Conservation (phyloP, 2,797 vertebrate genomes). For the Nyctalus aviator region DNA sequence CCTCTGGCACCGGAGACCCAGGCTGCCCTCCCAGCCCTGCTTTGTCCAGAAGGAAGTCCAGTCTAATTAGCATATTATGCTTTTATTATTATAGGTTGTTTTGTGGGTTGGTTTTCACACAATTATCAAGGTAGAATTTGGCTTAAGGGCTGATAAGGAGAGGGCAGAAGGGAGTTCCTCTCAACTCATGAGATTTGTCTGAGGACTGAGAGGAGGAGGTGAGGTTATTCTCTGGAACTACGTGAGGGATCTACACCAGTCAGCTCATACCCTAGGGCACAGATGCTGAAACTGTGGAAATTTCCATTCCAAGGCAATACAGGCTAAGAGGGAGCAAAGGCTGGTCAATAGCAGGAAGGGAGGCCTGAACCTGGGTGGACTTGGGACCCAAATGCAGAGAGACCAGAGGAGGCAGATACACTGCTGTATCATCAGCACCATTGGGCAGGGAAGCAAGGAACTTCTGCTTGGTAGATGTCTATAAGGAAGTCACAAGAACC, state of each 20-base stretch:
- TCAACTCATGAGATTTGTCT: neutral
- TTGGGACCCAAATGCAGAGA: neutral
- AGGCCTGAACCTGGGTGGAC: neutral
- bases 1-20: too few species aligned
- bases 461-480: neutral
- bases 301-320: neutral
- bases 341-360: neutral
- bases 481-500: neutral
- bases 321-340: neutral
- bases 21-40: too few species aligned
- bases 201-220: neutral
- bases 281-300: neutral
- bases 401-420: neutral
- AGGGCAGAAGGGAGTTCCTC: neutral
- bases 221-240: neutral
- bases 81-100: neutral
- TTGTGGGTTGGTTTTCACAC: conserved; percentile 15
- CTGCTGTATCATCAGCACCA: neutral
- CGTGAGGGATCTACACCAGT: neutral
- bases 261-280: neutral
- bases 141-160: neutral
- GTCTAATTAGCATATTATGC: too few species aligned
- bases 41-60: too few species aligned
- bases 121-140: neutral
- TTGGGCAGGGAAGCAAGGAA: too few species aligned